Base-by-base conservation (phyloP, 1,140 invertebrate species). In the Saccostrea cuccullata region DNA sequence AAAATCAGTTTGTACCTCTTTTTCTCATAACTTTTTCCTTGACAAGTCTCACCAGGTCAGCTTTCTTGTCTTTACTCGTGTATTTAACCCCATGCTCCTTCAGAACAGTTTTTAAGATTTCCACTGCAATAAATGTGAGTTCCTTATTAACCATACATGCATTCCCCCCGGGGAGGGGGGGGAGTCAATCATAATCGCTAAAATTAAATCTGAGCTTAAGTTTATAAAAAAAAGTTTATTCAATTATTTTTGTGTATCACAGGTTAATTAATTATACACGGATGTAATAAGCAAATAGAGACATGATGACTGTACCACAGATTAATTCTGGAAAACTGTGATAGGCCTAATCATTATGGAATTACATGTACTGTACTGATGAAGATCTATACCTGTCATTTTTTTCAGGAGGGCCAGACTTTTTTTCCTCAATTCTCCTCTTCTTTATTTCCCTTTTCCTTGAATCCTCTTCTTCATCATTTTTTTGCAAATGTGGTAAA, bases 31-130 rank as follows among this genome's bases (percentile, higher is more conserved):
- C 58, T 13, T 20, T 60, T 15, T 60, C 58, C 5, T 60, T 60
- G 13, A 60, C 12, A 17, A 60, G 58, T 60, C 58, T 60, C 58
- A 60, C 58, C 20, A 60, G 58, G 58, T 60, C 58, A 13, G 58
- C 58, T 20, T 60, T 60, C 58, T 60, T 60, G 58, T 60, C 58
- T 60, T 20, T 60, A 20, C 58, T 60, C 3, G 58, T 13, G 58
- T 60, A 60, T 60, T 60, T 60, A 17, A 60, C 58, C 20, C 58
- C 20, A 20, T 60, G 13, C 20, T 60, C 58, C 20, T 60, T 60
- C 58, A 60, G 58, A 60, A 60, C 20, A 60, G 58, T 60, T 60
- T 60, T 60, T 60, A 60, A 60, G 58, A 60, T 60, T 60, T 60
- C 58, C 58, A 60, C 58, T 60, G 58, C 13, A 60, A 60, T 17